Conservation (phyloP, 2,888 invertebrate species). For the Rhingia campestris region DNA sequence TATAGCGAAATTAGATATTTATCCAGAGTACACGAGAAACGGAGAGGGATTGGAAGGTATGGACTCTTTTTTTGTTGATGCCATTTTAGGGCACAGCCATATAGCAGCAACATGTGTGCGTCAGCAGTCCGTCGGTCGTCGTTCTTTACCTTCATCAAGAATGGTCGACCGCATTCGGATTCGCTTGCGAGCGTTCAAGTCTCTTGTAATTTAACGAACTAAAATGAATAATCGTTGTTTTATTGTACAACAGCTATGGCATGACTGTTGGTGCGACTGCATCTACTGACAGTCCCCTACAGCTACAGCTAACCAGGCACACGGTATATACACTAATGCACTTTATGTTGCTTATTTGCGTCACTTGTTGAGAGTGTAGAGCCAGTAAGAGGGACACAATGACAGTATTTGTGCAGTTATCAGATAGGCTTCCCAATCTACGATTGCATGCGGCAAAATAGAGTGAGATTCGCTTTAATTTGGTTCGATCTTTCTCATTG, state of each 20-base stretch:
- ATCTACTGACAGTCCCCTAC: slow-evolving; percentile 62
- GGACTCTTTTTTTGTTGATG: slow-evolving; percentile 24
- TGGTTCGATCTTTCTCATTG: slow-evolving; percentile 54
- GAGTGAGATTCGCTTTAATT: slow-evolving; percentile 58
- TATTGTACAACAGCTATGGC: slow-evolving; percentile 52
- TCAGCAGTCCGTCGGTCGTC: slow-evolving; percentile 32
- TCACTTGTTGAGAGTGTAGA: slow-evolving; percentile 45
- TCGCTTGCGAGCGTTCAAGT: slow-evolving; percentile 43
- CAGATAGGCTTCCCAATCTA: slow-evolving; percentile 54
- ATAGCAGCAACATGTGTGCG: slow-evolving; percentile 51
- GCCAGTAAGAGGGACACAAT: slow-evolving; percentile 60
- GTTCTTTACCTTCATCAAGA: slow-evolving; percentile 33
- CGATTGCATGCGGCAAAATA: slow-evolving; percentile 27
- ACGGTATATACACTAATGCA: slow-evolving; percentile 43
- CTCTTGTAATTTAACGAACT: slow-evolving; percentile 72
- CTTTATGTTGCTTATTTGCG: slow-evolving; percentile 56
- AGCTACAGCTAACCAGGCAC: slow-evolving; percentile 36
- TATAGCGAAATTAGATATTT: slow-evolving; percentile 73
- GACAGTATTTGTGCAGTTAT: slow-evolving; percentile 48
- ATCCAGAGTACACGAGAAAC: slow-evolving; percentile 40
- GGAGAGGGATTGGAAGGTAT: slow-evolving; percentile 18
- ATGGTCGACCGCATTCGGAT: slow-evolving; percentile 25
- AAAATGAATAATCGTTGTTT: slow-evolving; percentile 74
- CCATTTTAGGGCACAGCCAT: slow-evolving; percentile 67
- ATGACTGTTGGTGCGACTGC: slow-evolving; percentile 68